phyloP scores from a whole-genome alignment of 2,113 vertebrate genomes.

The Corythoichthys intestinalis region DNA sequence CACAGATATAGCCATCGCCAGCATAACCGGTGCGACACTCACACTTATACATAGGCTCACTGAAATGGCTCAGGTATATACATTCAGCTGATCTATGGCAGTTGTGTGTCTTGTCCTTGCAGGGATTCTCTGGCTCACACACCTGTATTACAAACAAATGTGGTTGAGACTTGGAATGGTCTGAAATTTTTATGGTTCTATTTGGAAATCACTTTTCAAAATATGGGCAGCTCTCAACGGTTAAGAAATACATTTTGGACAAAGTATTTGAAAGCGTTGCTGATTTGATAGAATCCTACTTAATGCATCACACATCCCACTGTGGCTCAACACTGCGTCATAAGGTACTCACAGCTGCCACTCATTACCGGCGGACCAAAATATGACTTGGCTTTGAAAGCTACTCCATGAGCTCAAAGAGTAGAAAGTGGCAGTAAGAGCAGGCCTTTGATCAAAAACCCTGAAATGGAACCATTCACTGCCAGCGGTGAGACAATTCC shows the following conservation, averaged over 20 bases:
- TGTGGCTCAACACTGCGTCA: slow-evolving; percentile 23
- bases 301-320: slow-evolving; percentile 24
- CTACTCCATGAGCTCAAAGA: slow-evolving; percentile 55
- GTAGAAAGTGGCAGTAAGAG: slow-evolving; percentile 40
- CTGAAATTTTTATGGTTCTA: slow-evolving; percentile 3
- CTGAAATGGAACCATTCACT: slow-evolving; percentile 40
- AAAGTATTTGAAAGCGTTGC: slow-evolving; percentile 15
- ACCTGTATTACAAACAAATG: slow-evolving; percentile 66
- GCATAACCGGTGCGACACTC: slow-evolving; percentile 94
- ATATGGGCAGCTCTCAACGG: neutral
- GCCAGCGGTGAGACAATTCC: slow-evolving; percentile 57
- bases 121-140: slow-evolving; percentile 93
- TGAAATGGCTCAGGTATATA: slow-evolving; percentile 93
- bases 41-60: slow-evolving; percentile 95
- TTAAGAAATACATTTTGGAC: slow-evolving; percentile 9
- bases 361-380: slow-evolving; percentile 43
- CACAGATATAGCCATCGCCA: slow-evolving; percentile 90
- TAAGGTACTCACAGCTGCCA: slow-evolving; percentile 53
- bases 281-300: slow-evolving; percentile 37
- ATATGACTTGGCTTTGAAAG: slow-evolving; percentile 38
- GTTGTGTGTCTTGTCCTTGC: slow-evolving; percentile 88
- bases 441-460: slow-evolving; percentile 48
- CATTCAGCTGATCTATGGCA: slow-evolving; percentile 90
- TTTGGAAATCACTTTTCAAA: slow-evolving; percentile 9
- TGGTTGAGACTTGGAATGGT: neutral